Base-by-base conservation (phyloP, 2,888 invertebrate genomes). In the Ophion ventricosus region DNA sequence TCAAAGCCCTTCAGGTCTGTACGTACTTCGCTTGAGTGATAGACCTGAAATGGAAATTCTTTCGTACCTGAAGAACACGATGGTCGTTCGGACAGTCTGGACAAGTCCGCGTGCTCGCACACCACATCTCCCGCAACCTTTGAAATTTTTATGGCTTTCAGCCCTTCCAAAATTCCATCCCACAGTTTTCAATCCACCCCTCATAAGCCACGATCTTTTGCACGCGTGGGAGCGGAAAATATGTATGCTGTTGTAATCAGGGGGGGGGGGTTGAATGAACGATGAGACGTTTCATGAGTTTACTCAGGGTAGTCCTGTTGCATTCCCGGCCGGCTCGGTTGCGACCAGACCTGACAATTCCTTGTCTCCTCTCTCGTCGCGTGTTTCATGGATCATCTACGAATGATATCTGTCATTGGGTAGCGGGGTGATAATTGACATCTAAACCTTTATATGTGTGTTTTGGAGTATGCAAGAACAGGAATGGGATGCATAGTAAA, bases 111-210 rank as follows among this genome's bases (percentile, higher is more conserved):
- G 7, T 5, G 35, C 35, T 5, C 35, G 35, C 35, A 3, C 35
- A 35, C 35, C 35, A 5, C 49, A 11, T 49, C 49, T 63, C 57
- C 29, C 43, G 20, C 1, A 43, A 43, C 72, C 64, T n/a, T 67
- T 76, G 20, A 66, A 80, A 76, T 73, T 72, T 83, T 80, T 25
- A 83, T 76, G 73, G 67, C 43, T 17, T 14, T 49, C 64, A 54
- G 57, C 49, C 66, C 17, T 54, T 77, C 35, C 35, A 66, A 72
- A 49, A 8, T 67, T 11, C 61, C 66, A 61, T 61, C n/a, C 8
- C 17, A 0, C 7, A 23, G 20, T 14, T 43, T 43, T 49, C 25
- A n/a, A 43, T 2, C n/a, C 7, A n/a, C n/a, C n/a, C 14, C 35
- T 35, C 35, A 35, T 49, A 0, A 14, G 14, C 3, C 14, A 49